These are phyloP conservation scores for Drosophila niveifrons DNA, from an alignment of 2,888 invertebrate genomes.

Conservation along the genomic window DNA sequence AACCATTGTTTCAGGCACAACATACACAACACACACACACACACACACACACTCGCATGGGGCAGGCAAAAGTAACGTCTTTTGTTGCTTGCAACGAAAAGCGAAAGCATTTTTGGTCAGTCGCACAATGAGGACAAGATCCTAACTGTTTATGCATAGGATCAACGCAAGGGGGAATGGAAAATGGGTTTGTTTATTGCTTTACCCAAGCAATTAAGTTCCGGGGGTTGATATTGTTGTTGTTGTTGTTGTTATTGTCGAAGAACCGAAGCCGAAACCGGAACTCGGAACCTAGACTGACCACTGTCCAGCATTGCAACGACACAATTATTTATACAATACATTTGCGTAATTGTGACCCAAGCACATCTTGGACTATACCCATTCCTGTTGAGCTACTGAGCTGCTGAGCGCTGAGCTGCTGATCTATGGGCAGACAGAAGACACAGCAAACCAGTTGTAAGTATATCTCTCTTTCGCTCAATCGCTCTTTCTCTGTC, in stretches of 20 bases:
- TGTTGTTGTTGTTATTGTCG: conserved; percentile 43
- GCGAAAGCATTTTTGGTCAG: conserved; percentile 74
- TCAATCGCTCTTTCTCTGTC: neutral
- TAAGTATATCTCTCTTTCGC: neutral
- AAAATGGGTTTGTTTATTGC: conserved; percentile 77
- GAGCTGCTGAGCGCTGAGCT: conserved; percentile 31
- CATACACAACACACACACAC: conserved; percentile 21
- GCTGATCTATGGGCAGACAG: conserved; percentile 46
- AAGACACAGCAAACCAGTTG: conserved; percentile 55
- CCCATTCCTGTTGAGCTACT: conserved; percentile 20
- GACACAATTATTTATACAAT: conserved; percentile 82
- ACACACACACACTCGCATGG: conserved; percentile 22
- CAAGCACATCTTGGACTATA: conserved; percentile 38
- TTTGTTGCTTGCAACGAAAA: conserved; percentile 53
- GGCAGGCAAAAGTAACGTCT: conserved; percentile 71
- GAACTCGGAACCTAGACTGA: conserved; percentile 40
- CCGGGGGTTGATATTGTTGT: conserved; percentile 60
- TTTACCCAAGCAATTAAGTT: conserved; percentile 73
- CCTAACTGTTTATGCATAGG: conserved; percentile 28
- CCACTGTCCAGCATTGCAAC: conserved; percentile 63
- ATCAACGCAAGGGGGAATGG: conserved; percentile 1
- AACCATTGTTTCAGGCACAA: conserved; percentile 47
- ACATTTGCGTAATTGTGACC: conserved; percentile 84
- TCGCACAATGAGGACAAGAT: conserved; percentile 53
- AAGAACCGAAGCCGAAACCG: conserved; percentile 31